These are phyloP conservation scores for Nephrocerus scutellatus DNA, from an alignment of 2,888 invertebrate genomes.

Conservation along the genomic window DNA sequence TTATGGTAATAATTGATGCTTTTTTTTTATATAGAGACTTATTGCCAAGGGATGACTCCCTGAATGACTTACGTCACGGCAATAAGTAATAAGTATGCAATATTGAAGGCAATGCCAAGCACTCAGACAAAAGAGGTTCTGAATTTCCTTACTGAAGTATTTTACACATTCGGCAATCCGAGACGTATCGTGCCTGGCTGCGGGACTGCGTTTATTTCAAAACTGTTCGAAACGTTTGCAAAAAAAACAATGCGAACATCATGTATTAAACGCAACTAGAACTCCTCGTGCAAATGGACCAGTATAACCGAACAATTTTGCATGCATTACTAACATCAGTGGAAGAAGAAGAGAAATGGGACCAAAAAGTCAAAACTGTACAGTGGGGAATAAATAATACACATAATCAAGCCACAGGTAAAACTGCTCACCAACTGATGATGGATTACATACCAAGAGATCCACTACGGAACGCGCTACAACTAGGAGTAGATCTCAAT, in stretches of 20 bases:
- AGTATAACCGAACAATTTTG: conserved; percentile 7
- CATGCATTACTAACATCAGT: background rate
- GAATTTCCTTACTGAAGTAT: conserved; percentile 2
- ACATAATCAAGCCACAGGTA: conserved; percentile 2
- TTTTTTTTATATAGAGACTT: too few relatives aligned
- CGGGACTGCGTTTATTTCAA: conserved; percentile 4
- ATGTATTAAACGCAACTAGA: conserved; percentile 5
- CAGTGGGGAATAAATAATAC: conserved; percentile 12
- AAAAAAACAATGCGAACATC: too few relatives aligned
- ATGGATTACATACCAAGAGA: conserved; percentile 4
- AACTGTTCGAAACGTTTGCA: background rate
- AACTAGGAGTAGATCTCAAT: background rate
- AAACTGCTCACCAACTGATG: conserved; percentile 1
- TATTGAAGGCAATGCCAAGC: conserved; percentile 3
- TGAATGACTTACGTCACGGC: too few relatives aligned
- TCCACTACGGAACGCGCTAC: conserved; percentile 5
- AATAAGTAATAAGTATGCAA: conserved; percentile 3
- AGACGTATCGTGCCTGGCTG: background rate
- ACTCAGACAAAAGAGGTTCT: conserved; percentile 2
- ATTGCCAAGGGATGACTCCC: too few relatives aligned
- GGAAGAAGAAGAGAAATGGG: background rate
- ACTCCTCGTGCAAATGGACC: conserved; percentile 6
- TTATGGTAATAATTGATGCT: too few relatives aligned
- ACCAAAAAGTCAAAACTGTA: background rate
- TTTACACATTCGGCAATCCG: background rate